Evolutionary conservation across 2,888 invertebrate species (phyloP), one percentile per base, ranked within the genome.

Genomic region (Xestia ashworthii): DNA sequence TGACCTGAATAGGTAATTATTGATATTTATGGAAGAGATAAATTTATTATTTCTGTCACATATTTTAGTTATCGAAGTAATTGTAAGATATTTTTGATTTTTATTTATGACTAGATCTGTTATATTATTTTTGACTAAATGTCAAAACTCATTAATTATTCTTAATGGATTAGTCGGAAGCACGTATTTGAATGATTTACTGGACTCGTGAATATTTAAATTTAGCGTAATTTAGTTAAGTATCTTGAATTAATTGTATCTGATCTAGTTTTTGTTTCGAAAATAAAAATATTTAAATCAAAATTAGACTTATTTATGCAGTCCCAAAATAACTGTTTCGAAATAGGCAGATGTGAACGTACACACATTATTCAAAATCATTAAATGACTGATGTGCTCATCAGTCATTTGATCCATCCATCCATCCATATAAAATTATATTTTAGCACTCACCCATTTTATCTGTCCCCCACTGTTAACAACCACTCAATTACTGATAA

Each of bases 401-500:
- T 32, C 32, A 32, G 32, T 32, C 32, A 32, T 32, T 32, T 32
- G 3, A 32, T 32, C 32, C 32, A 64, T 19, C 19, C 60, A 50
- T 32, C 32, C 41, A 62, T 77, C 38, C 55, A 71, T 48, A 76
- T 73, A 83, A 67, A 74, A 83, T 80, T 69, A 73, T 22, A 12
- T 70, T 80, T 83, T 74, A 66, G 6, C 14, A n/a, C 22, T 60
- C 8, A 46, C 71, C 75, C 74, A 76, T 83, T 87, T 78, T 81
- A 82, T 72, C 12, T 82, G 89, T 84, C 84, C 82, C 68, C 71
- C 67, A 83, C n/a, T 77, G 76, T 75, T 72, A 74, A 73, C 50
- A 69, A 77, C 71, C 82, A 84, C 87, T 92, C 94, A 94, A 95
- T 95, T 95, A 94, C 87, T 87, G 95, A 95, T 95, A 93, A 90